phyloP scores from a whole-genome alignment of 2,888 invertebrate genomes.

The Drosophila phalerata region DNA sequence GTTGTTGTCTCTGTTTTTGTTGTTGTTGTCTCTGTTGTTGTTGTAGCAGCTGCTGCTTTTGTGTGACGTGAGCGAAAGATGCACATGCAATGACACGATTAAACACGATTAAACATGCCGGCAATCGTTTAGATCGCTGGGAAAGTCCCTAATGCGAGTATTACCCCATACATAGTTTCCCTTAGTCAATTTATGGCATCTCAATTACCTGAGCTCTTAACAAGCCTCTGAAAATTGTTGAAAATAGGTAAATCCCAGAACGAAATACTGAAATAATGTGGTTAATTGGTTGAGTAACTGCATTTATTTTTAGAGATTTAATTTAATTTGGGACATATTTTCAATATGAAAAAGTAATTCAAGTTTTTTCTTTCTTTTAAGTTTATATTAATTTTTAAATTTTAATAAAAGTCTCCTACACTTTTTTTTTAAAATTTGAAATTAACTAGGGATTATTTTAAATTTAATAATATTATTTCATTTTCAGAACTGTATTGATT shows the following conservation, averaged over 20 bases:
- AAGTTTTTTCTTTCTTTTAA: neutral
- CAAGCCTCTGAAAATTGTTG: slow-evolving; percentile 12
- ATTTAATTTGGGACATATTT: neutral
- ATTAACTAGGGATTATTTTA: too few species aligned
- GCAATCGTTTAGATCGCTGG: slow-evolving; percentile 27
- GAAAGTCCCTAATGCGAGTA: slow-evolving; percentile 30
- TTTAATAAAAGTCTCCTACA: too few species aligned
- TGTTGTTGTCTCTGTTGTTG: slow-evolving; percentile 4
- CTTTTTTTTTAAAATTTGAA: too few species aligned
- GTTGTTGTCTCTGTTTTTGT: slow-evolving; percentile 29
- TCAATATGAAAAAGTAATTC: too few species aligned
- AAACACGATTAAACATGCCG: slow-evolving; percentile 50
- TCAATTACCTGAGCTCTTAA: slow-evolving; percentile 3
- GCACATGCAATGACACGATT: slow-evolving; percentile 56
- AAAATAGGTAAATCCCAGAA: slow-evolving; percentile 2
- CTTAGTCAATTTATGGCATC: slow-evolving; percentile 1
- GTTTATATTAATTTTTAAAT: neutral
- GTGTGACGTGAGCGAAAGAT: slow-evolving; percentile 42
- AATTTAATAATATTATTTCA: too few species aligned
- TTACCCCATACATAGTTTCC: slow-evolving; percentile 1
- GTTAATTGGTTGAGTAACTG: neutral
- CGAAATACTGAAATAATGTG: neutral
- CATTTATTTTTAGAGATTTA: neutral
- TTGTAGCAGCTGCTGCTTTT: slow-evolving; percentile 7
- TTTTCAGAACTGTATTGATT: too few species aligned